Percentiles rank a stretch among this genome's conserved stretches.
These are phyloP conservation scores for Lysandra bellargus DNA, from an alignment of 2,888 invertebrate species.

Conservation along the genomic window DNA sequence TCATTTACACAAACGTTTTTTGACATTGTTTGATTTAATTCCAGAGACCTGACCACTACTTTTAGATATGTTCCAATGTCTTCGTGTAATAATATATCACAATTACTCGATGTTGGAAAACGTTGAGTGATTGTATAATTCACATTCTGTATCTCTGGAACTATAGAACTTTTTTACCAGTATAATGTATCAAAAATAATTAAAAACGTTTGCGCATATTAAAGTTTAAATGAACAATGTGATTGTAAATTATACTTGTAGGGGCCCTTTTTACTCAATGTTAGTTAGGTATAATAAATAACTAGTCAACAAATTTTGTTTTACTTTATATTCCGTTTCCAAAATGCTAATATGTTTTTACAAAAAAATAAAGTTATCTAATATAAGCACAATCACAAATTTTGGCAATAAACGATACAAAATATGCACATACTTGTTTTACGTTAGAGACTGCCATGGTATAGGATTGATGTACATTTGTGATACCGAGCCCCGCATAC, in stretches of 20 bases:
- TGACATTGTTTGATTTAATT: not conserved
- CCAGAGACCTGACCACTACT: not conserved
- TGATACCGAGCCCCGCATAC: slow-evolving; percentile 83
- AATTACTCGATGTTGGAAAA: not conserved
- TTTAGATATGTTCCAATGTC: no score
- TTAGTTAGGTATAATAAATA: slow-evolving; percentile 37
- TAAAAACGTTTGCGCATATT: not conserved
- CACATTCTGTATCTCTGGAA: not conserved
- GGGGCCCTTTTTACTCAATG: slow-evolving; percentile 42
- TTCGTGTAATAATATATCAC: no score
- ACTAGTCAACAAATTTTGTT: slow-evolving; percentile 43
- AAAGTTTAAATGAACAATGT: not conserved
- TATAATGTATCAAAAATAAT: not conserved
- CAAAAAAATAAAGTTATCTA: slow-evolving; percentile 7
- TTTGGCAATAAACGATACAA: not conserved
- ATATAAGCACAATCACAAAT: not conserved
- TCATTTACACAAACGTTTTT: slow-evolving; percentile 3
- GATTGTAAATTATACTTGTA: slow-evolving; percentile 38
- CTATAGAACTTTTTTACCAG: not conserved
- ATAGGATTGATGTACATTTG: slow-evolving; percentile 83
- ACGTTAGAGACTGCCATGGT: slow-evolving; percentile 81
- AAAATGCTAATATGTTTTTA: not conserved
- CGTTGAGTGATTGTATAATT: no score
- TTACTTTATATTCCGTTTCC: slow-evolving; percentile 50
- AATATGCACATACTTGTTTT: slow-evolving; percentile 39